Evolutionary conservation across 2,113 vertebrate species (phyloP).

Genomic region (Siniperca chuatsi): DNA sequence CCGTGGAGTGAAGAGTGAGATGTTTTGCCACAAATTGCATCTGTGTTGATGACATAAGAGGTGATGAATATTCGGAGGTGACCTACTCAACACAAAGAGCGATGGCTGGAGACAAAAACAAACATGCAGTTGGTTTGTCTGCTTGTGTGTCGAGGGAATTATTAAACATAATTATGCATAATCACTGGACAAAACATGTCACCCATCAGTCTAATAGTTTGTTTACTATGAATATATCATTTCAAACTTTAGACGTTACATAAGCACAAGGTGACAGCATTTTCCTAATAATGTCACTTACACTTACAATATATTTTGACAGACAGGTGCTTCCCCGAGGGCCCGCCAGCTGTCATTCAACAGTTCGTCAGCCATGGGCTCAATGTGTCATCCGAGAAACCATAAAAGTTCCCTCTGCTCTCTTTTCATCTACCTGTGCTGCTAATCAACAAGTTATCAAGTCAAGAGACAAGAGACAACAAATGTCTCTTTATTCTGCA

Average conservation of each 20-base stretch:
- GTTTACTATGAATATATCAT: constrained; percentile 71
- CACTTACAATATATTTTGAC: constrained; percentile 79
- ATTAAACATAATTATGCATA: constrained; percentile 75
- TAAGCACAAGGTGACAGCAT: constrained; percentile 81
- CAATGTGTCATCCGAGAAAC: constrained; percentile 84
- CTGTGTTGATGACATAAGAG: constrained; percentile 66
- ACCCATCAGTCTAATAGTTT: constrained; percentile 70
- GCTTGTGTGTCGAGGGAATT: constrained; percentile 52
- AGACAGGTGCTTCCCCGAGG: constrained; percentile 84
- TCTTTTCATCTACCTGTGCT: constrained; percentile 86
- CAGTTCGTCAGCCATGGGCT: constrained; percentile 85
- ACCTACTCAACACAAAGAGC: constrained; percentile 63
- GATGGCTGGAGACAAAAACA: constrained; percentile 70
- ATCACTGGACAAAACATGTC: constrained; percentile 71
- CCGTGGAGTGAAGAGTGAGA: constrained; percentile 55
- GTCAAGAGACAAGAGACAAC: constrained; percentile 30
- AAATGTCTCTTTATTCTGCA: constrained; percentile 24
- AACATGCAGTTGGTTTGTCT: constrained; percentile 65
- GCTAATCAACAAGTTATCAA: constrained; percentile 74
- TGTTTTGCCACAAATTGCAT: constrained; percentile 63
- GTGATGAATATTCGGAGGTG: constrained; percentile 77
- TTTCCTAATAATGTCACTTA: constrained; percentile 85
- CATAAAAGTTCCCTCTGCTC: constrained; percentile 84
- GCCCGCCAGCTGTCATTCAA: constrained; percentile 85
- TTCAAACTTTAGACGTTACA: constrained; percentile 78